A percentile compares a stretch with the other conserved stretches of the same genome.
These are phyloP conservation scores for Octonoba sinensis DNA, from an alignment of 2,888 invertebrate species.

Conservation along the genomic window DNA sequence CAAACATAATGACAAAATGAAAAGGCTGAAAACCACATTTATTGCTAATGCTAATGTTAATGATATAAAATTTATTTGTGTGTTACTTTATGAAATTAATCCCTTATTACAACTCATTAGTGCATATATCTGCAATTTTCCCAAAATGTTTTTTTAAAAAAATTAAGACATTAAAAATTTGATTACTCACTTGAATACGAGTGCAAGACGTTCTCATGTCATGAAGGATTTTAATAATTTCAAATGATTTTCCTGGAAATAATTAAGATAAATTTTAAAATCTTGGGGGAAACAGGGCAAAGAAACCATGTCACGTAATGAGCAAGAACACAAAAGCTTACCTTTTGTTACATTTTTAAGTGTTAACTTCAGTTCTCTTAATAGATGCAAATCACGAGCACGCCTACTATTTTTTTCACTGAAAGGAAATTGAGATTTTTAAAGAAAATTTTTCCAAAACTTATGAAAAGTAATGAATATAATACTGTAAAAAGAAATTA, in stretches of 20 bases:
- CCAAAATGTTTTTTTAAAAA: neutral
- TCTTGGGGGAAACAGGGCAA: no score
- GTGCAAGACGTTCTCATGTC: slow-evolving; percentile 68
- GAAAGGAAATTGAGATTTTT: slow-evolving; percentile 61
- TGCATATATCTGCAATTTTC: neutral
- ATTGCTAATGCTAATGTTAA: no score
- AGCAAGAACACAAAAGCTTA: neutral
- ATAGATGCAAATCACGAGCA: slow-evolving; percentile 87
- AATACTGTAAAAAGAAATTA: no score
- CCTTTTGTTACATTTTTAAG: slow-evolving; percentile 57
- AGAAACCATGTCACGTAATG: neutral
- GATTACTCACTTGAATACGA: slow-evolving; percentile 67
- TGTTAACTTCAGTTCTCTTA: slow-evolving; percentile 77
- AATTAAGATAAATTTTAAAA: slow-evolving; percentile 2
- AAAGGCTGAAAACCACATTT: no score
- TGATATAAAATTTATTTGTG: neutral
- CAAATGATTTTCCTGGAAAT: slow-evolving; percentile 59
- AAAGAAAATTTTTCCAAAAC: neutral
- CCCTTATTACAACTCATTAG: neutral
- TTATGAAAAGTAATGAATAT: no score
- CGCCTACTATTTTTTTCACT: slow-evolving; percentile 88
- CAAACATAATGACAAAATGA: no score
- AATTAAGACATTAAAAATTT: neutral
- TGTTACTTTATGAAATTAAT: neutral
- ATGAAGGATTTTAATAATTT: slow-evolving; percentile 67